Evolutionary conservation across 2,797 vertebrate genomes (phyloP).

Genomic region (Tenualosa ilisha): DNA sequence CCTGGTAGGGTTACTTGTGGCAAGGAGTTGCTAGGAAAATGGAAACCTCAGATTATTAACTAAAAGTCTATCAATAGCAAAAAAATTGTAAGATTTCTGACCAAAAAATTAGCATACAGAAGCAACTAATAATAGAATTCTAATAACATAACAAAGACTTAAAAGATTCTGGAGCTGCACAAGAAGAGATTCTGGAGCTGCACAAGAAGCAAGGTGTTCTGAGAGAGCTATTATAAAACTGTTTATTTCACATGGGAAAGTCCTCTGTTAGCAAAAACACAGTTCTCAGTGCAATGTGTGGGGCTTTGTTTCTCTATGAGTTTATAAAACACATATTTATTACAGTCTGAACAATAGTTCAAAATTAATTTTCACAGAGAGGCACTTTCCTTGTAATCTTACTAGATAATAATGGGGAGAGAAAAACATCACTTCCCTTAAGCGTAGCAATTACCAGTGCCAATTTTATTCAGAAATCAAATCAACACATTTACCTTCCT

Average conservation of each 20-base stretch:
- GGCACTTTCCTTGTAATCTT: conserved; percentile 38
- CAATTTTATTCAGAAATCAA: conserved; percentile 37
- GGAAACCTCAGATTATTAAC: not conserved
- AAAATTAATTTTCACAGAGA: not conserved
- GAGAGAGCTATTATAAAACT: not conserved
- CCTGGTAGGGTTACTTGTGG: not conserved
- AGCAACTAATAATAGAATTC: too few species aligned
- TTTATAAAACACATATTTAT: conserved; percentile 13
- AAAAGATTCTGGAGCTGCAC: not conserved
- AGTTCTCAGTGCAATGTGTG: not conserved
- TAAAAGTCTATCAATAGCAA: too few species aligned
- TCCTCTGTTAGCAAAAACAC: not conserved
- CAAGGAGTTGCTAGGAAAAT: not conserved
- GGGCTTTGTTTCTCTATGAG: not conserved
- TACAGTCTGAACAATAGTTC: not conserved
- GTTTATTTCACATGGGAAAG: not conserved
- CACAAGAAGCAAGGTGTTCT: not conserved
- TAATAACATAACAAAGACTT: not conserved
- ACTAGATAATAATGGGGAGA: conserved; percentile 41
- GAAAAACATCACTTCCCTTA: conserved; percentile 38
- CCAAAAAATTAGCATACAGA: not conserved
- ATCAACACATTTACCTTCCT: conserved; percentile 7
- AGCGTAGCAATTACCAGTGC: conserved; percentile 37
- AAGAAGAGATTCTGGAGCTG: not conserved
- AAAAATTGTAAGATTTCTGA: not conserved